These are phyloP conservation scores for Trachurus trachurus DNA, from an alignment of 2,797 vertebrate species.

Conservation along the genomic window DNA sequence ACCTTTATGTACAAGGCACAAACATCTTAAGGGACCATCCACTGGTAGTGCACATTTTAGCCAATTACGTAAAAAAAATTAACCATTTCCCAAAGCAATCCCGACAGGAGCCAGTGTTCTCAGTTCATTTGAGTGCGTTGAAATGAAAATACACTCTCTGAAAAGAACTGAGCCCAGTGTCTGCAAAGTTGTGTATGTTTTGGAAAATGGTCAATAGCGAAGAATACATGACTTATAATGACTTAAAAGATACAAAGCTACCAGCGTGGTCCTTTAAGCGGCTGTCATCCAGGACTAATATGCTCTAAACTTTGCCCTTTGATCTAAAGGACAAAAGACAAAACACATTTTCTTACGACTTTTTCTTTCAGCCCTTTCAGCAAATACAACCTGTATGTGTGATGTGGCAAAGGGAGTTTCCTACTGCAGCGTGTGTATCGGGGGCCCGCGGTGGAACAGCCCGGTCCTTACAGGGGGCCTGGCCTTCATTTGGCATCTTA, in stretches of 20 bases:
- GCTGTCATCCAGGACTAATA: conserved; percentile 23
- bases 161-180: conserved; percentile 1
- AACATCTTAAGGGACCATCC: conserved; percentile 59
- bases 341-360: not conserved
- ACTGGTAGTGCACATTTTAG: conserved; percentile 47
- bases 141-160: conserved; percentile 17
- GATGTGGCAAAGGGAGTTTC: conserved; percentile 36
- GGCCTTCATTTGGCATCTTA: conserved; percentile 67
- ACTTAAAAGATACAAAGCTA: conserved; percentile 43
- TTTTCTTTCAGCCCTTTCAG: conserved; percentile 25
- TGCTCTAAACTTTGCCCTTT: conserved; percentile 12
- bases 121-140: not conserved
- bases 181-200: conserved; percentile 12
- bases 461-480: conserved; percentile 33
- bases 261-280: conserved; percentile 38
- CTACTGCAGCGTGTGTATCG: conserved; percentile 29
- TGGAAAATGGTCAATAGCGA: conserved; percentile 9
- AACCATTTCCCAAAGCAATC: conserved; percentile 28
- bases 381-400: not conserved
- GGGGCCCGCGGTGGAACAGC: conserved; percentile 38
- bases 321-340: conserved; percentile 15
- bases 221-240: conserved; percentile 18
- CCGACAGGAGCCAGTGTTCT: conserved; percentile 15
- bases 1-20: conserved; percentile 72
- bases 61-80: conserved; percentile 4